Conservation (phyloP, 2,113 vertebrate genomes). For the Setophaga petechia region DNA sequence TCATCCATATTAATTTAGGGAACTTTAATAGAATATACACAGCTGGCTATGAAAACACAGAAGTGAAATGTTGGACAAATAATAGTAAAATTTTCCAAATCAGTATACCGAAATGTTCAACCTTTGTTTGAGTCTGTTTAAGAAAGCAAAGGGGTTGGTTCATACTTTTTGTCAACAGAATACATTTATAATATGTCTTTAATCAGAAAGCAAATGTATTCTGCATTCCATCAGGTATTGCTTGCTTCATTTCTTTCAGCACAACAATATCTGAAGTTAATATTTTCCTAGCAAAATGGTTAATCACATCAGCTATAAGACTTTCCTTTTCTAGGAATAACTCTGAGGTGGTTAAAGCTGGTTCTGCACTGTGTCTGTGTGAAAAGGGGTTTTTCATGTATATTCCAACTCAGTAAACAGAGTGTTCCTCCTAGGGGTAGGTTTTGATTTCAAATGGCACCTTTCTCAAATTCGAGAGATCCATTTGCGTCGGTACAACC, state of each 20-base stretch:
- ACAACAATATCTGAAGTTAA: neutral
- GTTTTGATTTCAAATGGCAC: slow-evolving; percentile 97
- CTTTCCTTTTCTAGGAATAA: neutral
- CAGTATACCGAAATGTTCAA: neutral
- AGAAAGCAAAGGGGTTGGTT: neutral
- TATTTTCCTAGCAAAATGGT: neutral
- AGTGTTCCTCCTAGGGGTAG: slow-evolving; percentile 79
- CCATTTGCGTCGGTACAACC: slow-evolving; percentile 92
- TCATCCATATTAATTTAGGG: neutral
- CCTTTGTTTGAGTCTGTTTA: neutral
- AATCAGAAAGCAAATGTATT: neutral
- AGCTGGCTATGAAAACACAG: neutral
- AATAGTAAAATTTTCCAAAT: neutral
- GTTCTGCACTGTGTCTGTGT: neutral
- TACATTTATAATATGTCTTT: neutral
- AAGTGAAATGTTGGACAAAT: neutral
- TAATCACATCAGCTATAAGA: neutral
- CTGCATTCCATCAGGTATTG: neutral
- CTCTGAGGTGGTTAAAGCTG: neutral
- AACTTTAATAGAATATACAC: neutral
- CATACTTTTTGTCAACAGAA: neutral
- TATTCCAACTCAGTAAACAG: neutral
- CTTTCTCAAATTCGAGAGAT: slow-evolving; percentile 94
- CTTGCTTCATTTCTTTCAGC: neutral
- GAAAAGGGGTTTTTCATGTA: fast-evolving